Conservation (phyloP, 2,888 invertebrate species). For the Opisthograptis luteolata region DNA sequence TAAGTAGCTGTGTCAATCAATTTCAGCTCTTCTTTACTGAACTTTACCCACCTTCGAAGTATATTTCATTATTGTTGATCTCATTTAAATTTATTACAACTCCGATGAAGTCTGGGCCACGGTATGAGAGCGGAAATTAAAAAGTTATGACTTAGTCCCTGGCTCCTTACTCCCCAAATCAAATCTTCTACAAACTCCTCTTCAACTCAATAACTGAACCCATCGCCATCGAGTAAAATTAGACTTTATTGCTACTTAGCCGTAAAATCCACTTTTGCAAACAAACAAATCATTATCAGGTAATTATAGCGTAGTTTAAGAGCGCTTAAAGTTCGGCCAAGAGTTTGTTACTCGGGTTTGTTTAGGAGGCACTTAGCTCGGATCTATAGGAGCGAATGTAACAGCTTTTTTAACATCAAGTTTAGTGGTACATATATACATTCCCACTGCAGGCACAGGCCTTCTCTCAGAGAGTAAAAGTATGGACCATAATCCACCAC, state of each 20-base stretch:
- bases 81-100: slow-evolving; percentile 27
- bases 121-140: slow-evolving; percentile 12
- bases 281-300: slow-evolving; percentile 26
- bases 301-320: slow-evolving; percentile 19
- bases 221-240: slow-evolving; percentile 11
- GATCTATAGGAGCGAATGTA: neutral
- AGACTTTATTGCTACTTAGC: slow-evolving; percentile 10
- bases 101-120: slow-evolving; percentile 5
- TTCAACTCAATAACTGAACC: neutral
- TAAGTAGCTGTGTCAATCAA: too few relatives aligned
- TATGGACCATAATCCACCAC: too few relatives aligned
- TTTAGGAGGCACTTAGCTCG: slow-evolving; percentile 5
- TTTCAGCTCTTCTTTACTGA: neutral
- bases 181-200: neutral
- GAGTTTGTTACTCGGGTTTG: slow-evolving; percentile 17
- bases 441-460: too few relatives aligned
- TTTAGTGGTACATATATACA: too few relatives aligned
- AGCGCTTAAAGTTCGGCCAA: slow-evolving; percentile 2
- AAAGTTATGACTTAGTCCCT: too few relatives aligned
- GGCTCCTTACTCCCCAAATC: too few relatives aligned
- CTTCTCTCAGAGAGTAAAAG: too few relatives aligned
- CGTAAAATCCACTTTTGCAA: slow-evolving; percentile 17
- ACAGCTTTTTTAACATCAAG: too few relatives aligned
- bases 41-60: slow-evolving; percentile 2
- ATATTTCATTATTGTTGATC: slow-evolving; percentile 20